Evolutionary conservation across 2,113 vertebrate species (phyloP).

Genomic region (Proteles cristata): DNA sequence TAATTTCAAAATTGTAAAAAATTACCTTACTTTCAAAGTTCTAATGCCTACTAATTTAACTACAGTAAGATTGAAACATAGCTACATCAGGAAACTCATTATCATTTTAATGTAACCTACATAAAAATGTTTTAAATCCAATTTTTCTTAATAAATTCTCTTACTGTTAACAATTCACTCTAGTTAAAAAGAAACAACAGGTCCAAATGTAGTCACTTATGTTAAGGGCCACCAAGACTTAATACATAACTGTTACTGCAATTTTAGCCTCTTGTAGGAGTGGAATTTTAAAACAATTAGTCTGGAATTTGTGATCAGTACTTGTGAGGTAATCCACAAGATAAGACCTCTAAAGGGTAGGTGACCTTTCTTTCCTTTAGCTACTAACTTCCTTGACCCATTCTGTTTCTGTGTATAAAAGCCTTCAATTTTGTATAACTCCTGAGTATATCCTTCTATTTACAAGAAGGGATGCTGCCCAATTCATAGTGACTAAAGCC

Average conservation of each 20-base stretch:
- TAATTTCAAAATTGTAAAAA: neutral
- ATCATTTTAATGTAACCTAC: neutral
- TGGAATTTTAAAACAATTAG: neutral
- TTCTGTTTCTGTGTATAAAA: neutral
- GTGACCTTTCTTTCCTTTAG: neutral
- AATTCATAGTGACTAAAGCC: neutral
- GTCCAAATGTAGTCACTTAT: neutral
- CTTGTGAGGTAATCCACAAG: neutral
- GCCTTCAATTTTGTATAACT: neutral
- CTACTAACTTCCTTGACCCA: neutral
- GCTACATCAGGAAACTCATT: neutral
- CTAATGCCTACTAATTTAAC: neutral
- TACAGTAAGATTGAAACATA: constrained; percentile 1
- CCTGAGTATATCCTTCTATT: neutral
- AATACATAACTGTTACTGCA: neutral
- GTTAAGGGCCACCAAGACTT: neutral
- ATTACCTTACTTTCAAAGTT: neutral
- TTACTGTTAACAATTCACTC: neutral
- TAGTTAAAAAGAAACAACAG: neutral
- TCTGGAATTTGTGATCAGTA: neutral
- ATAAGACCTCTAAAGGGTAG: neutral
- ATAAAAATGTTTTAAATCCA: neutral
- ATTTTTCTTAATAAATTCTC: constrained; percentile 11
- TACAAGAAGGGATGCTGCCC: neutral
- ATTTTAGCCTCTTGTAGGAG: neutral